Evolutionary conservation across 2,888 invertebrate species (phyloP), one percentile per base, ranked within the genome.

Genomic region (Aspidiotus rigidus): DNA sequence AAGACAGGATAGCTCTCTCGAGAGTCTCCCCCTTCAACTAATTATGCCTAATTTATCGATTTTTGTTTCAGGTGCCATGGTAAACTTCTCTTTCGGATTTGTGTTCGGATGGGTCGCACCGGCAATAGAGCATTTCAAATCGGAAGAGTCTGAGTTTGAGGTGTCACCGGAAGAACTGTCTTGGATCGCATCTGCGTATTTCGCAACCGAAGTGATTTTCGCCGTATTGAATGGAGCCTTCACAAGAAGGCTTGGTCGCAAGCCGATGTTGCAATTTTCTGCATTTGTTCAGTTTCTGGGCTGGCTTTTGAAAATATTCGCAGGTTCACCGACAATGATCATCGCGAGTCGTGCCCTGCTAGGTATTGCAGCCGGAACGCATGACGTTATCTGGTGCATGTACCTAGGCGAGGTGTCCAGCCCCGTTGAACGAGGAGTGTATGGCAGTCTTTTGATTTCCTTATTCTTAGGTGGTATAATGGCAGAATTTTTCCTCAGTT

Each of bases 401-500:
- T 74, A 74, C 62, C 72, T 74, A 7, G 74, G 72, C 9, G 74
- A 74, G 70, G 71, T 73, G 7, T 62, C 73, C 15, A 70, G 72
- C 10, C 67, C 73, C 7, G 60, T 59, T 13, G 67, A 70, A 39
- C 71, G 74, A 10, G 74, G 74, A 9, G 71, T 72, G 6, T 70
- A 74, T 15, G 72, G 73, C 41, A 72, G 72, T 9, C 66, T 71
- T 16, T 73, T 73, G 17, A 71, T 72, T 53, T 72, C 73, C 7
- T 72, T 72, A 70, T 72, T 74, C 9, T 72, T 73, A 64, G 61
- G 73, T 8, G 74, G 74, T 7, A 72, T 73, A 55, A 59, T 74
- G 9, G 59, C 72, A 8, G 74, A 73, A 61, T 74, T 73, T 64
- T 56, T 71, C 7, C 53, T 73, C 0, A 73, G 73, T 0, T 72